A percentile compares a stretch with the other conserved stretches of the same genome.
Conservation (phyloP, 2,113 vertebrate species). For the Cinclus mexicanus region DNA sequence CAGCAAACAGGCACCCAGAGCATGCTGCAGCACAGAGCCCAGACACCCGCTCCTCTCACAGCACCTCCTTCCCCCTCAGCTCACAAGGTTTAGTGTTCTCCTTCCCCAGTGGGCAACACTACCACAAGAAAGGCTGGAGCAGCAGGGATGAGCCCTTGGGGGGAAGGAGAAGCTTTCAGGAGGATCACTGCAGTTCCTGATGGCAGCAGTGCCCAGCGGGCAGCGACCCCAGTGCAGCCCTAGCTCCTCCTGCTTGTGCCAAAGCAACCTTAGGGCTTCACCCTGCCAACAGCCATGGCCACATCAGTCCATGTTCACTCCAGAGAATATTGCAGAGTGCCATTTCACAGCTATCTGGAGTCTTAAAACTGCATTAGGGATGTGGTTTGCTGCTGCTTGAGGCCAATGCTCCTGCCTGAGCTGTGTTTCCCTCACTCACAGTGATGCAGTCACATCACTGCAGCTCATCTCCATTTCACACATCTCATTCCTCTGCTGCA, state of each 20-base stretch:
- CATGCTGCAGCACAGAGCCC: background rate
- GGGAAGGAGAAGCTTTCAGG: background rate
- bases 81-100: background rate
- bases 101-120: background rate
- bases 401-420: accelerated
- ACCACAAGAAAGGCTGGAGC: background rate
- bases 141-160: background rate
- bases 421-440: accelerated
- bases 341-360: background rate
- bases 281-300: background rate
- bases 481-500: background rate
- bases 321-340: background rate
- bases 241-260: accelerated
- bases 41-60: accelerated
- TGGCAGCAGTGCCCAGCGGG: accelerated
- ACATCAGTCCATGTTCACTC: background rate
- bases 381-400: background rate
- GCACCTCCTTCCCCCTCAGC: background rate
- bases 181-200: background rate
- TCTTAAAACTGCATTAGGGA: accelerated
- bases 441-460: background rate
- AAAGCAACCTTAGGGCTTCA: background rate
- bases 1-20: background rate
- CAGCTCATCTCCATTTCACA: background rate
- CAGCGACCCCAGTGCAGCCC: accelerated